phyloP scores from a whole-genome alignment of 2,113 vertebrate species.

The Natator depressus region DNA sequence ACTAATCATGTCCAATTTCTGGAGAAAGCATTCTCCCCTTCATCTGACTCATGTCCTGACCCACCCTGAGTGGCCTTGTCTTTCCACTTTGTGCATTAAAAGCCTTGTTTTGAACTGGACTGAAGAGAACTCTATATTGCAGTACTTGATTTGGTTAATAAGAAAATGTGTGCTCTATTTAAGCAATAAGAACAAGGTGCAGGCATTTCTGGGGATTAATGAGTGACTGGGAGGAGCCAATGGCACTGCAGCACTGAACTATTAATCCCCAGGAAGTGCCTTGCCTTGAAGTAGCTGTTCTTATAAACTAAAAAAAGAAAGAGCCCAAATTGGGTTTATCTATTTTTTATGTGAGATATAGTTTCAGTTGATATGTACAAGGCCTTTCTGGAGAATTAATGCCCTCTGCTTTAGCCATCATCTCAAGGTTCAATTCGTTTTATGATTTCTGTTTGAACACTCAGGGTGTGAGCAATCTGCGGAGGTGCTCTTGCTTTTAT shows the following conservation, averaged over 20 bases:
- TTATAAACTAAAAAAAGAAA: conserved; percentile 10
- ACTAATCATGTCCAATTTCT: neutral
- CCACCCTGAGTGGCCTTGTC: neutral
- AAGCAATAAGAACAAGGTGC: neutral
- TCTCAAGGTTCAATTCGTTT: neutral
- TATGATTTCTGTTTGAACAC: neutral
- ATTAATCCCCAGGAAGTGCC: neutral
- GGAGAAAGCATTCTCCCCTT: neutral
- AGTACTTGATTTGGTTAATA: neutral
- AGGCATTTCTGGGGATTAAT: neutral
- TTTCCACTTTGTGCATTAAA: neutral
- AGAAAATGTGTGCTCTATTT: neutral
- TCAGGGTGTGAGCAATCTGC: neutral
- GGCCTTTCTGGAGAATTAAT: neutral
- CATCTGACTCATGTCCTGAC: neutral
- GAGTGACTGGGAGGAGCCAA: neutral
- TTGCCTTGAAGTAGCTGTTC: conserved; percentile 20
- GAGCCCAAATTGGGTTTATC: neutral
- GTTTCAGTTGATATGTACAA: neutral
- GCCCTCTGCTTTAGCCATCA: neutral
- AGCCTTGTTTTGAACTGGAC: neutral
- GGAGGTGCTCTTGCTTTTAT: neutral
- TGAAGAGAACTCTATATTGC: neutral
- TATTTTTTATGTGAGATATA: neutral
- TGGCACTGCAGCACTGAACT: neutral